Evolutionary conservation across 2,797 vertebrate genomes (phyloP), one percentile per base, ranked within the genome.

Genomic region (Limosa lapponica): DNA sequence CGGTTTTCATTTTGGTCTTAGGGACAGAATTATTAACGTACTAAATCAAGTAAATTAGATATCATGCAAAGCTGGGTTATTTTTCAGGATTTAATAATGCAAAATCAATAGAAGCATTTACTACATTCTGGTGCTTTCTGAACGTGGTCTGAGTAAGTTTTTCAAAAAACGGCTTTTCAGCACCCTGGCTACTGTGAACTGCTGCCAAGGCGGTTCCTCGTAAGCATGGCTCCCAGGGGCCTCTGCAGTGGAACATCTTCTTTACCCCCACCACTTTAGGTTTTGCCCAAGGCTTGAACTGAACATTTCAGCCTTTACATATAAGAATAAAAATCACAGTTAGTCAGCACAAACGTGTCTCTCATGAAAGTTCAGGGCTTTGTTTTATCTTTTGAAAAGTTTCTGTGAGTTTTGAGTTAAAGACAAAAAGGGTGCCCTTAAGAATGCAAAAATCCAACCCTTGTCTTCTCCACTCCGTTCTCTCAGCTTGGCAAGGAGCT

Each of bases 71-170:
- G 73, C 43, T 81, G 44, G 22, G 66, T 93, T 84, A 67, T 95
- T 93, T 94, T 91, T 93, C 95, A 90, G 72, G 19, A 43, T 90
- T 90, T 88, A 94, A 87, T 70, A 93, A 91, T 89, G 77, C 52
- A 82, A 93, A 96, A 95, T 95, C 91, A 93, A 91, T 96, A 89
- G 51, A 88, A 91, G 32, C 80, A 82, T 93, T 94, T 95, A 72
- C 69, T 87, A 39, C 19, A 6, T 90, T 73, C 58, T 64, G 28
- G 18, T 86, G 55, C 67, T 88, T 90, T 95, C 82, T 86, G 85
- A 88, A 71, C 23, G 24, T 48, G 49, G 3, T 57, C 46, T 0
- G 11, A 88, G 54, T 34, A 12, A 61, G 36, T 80, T 93, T 93
- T 83, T 88, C 22, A 75, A 81, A 90, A 46, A 71, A 8, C 4